Evolutionary conservation across 2,113 vertebrate species (phyloP), one percentile per base, ranked within the genome.

Genomic region (Ifrita kowaldi): DNA sequence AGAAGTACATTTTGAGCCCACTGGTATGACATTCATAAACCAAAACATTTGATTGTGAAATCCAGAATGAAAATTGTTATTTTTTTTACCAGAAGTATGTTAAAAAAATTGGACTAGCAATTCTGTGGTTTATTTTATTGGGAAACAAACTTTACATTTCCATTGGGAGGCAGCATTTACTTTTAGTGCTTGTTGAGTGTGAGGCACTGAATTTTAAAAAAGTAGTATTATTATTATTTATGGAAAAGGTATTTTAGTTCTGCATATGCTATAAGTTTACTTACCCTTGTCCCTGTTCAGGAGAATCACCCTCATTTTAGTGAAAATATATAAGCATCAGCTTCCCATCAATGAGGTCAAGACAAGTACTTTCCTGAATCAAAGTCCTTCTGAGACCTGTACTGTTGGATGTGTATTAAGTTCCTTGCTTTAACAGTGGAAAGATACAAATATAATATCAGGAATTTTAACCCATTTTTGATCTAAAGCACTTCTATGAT

Each of bases 121-220:
- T 78, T 33, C 28, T 56, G n/a, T 76, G 37, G 12, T 62, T 90
- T 84, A 27, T 84, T 87, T 89, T 76, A 39, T 5, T 47, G 44
- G 44, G 37, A 93, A 95, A 77, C 20, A 60, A 93, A 80, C 52
- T 93, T 77, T 62, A 69, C 22, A 2, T 92, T 96, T 95, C 90
- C 95, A 94, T 90, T 89, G 92, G 95, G 88, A 96, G 93, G 92
- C 92, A 97, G 93, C 88, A 93, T 93, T 95, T 95, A 70, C 88
- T 94, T 97, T 69, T 76, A 75, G 71, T 69, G 78, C 76, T 95
- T 86, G 46, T 74, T 90, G 68, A 91, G 10, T 64, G 28, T 30
- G 52, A 88, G 41, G 35, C 17, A 56, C 16, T 35, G 56, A 78
- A 78, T 82, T 84, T 69, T 17, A 37, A 78, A 86, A 80, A 28